Conservation (phyloP, 2,797 vertebrate genomes). For the Sparidentex hasta region DNA sequence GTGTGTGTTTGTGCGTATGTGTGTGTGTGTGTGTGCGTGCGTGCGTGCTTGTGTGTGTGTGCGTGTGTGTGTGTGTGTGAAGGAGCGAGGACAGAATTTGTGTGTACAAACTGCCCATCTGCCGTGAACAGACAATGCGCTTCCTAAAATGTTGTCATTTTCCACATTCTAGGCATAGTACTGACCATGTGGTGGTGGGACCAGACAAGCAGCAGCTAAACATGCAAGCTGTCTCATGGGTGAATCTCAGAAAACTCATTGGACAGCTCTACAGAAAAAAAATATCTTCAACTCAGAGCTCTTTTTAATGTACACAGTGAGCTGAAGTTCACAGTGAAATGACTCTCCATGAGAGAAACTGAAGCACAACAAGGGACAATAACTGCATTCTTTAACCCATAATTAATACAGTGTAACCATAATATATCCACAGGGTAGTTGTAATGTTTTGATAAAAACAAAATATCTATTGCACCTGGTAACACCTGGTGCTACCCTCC, state of each 20-base stretch:
- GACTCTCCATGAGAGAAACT: constrained; percentile 1
- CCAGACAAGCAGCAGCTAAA: constrained; percentile 36
- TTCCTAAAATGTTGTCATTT: constrained; percentile 43
- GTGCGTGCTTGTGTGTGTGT: constrained; percentile 7
- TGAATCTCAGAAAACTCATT: constrained; percentile 42
- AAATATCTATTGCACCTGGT: not conserved
- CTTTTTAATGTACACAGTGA: constrained; percentile 12
- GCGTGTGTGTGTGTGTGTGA: constrained; percentile 7
- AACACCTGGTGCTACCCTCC: no score
- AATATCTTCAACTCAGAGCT: constrained; percentile 11
- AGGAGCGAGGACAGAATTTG: constrained; percentile 11
- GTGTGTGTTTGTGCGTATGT: constrained; percentile 10
- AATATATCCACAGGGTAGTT: constrained; percentile 11
- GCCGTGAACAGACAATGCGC: constrained; percentile 48
- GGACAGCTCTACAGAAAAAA: constrained; percentile 40
- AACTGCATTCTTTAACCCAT: constrained; percentile 10
- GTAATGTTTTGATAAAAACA: constrained; percentile 35
- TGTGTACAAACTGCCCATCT: constrained; percentile 53
- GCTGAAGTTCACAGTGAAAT: constrained; percentile 32
- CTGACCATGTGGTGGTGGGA: constrained; percentile 50
- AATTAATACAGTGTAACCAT: not conserved
- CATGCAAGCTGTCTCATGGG: constrained; percentile 51
- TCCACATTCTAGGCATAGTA: constrained; percentile 28
- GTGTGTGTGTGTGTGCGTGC: not conserved
- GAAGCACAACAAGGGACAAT: not conserved